Evolutionary conservation across 2,888 invertebrate species (phyloP).

Genomic region (Athrips mouffetella): DNA sequence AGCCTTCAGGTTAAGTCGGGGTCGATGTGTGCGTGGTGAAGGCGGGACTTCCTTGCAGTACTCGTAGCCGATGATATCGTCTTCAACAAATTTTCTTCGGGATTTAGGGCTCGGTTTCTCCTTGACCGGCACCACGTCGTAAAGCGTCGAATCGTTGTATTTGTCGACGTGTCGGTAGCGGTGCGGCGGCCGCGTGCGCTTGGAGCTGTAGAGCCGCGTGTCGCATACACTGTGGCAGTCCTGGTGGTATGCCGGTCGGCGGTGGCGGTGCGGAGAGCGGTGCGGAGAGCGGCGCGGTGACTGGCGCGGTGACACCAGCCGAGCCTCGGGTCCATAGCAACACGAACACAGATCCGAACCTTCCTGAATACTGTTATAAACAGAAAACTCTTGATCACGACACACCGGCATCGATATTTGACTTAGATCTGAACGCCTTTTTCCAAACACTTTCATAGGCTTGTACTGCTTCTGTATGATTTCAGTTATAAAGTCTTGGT

Average conservation of each 20-base stretch:
- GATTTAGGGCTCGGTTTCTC: conserved; percentile 64
- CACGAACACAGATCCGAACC: conserved; percentile 53
- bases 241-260: no score
- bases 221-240: conserved; percentile 56
- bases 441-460: conserved; percentile 55
- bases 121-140: conserved; percentile 64
- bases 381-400: conserved; percentile 51
- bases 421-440: conserved; percentile 51
- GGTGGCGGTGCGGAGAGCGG: background rate
- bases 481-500: conserved; percentile 59
- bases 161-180: conserved; percentile 33
- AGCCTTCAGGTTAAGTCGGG: conserved; percentile 56
- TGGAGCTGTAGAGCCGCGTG: conserved; percentile 51
- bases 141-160: conserved; percentile 54
- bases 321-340: conserved; percentile 32
- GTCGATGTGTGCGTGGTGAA: conserved; percentile 58
- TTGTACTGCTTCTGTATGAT: conserved; percentile 61
- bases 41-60: conserved; percentile 61
- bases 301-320: conserved; percentile 14
- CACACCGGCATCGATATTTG: conserved; percentile 65
- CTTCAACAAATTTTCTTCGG: conserved; percentile 49
- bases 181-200: conserved; percentile 36
- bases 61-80: conserved; percentile 36
- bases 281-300: background rate
- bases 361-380: conserved; percentile 39